Base-by-base conservation (phyloP, 2,888 invertebrate genomes). In the Lamellibrachia columna region DNA sequence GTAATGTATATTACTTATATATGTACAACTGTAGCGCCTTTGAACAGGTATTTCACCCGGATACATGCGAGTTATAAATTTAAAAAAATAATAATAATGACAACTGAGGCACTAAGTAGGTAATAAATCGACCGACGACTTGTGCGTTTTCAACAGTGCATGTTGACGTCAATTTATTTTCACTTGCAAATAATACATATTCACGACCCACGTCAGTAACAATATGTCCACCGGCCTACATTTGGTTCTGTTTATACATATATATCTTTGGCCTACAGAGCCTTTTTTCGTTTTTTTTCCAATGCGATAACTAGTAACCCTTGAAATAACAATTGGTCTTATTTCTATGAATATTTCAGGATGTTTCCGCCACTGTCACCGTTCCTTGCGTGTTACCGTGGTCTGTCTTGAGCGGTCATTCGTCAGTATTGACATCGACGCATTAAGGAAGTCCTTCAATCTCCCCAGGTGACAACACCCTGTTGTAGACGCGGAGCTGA, bases 391-490 rank as follows among this genome's bases (percentile, higher is more conserved):
- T 75, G 15, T 75, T 22, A n/a, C 15, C 75, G 11, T 75, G 75
- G 75, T 75, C 75, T 15, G 75, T 75, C 15, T 75, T 75, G 40
- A 22, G 22, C 75, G 75, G 15, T 75, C 75, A 75, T 11, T 15
- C 75, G 15, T 3, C 4, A n/a, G 22, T 40, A 40, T 15, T 75
- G 75, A 75, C 75, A 15, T 11, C 75, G 2, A 22, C 75, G 22
- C 15, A 75, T 22, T 15, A 75, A 15, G 75, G 75, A 22, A 75
- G 75, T 15, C 15, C 22, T n/a, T 22, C 22, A 75, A 75, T 75
- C 75, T 75, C 75, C 22, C n/a, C n/a, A 75, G 75, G 75, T 75
- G 75, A 75, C 75, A 75, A 75, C 75, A 75, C 75, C n/a, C 75
- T 75, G 22, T 75, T 15, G 75, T 75, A 75, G 75, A 75, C 75